Evolutionary conservation across 2,888 invertebrate genomes (phyloP).

Genomic region (Dichetophora obliterata): DNA sequence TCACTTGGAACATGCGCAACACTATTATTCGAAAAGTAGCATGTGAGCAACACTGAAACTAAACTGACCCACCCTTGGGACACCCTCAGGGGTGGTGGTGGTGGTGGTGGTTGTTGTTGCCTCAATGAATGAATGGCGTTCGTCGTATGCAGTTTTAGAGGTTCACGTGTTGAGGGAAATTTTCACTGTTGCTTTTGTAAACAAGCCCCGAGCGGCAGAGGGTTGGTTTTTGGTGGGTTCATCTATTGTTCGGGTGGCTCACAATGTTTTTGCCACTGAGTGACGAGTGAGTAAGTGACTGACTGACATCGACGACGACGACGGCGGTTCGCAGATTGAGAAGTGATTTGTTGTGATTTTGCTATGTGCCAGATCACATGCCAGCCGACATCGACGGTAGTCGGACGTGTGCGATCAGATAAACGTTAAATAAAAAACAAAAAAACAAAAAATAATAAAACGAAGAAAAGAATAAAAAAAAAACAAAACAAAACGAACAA

Average conservation of each 20-base stretch:
- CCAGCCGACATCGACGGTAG: constrained; percentile 66
- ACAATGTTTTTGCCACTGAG: background rate
- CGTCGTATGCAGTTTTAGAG: constrained; percentile 20
- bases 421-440: constrained; percentile 11
- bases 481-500: constrained; percentile 24
- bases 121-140: constrained; percentile 22
- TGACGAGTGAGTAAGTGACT: background rate
- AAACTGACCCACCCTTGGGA: constrained; percentile 13
- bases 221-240: constrained; percentile 52
- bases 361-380: constrained; percentile 67
- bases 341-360: constrained; percentile 66
- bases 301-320: background rate
- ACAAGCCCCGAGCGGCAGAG: constrained; percentile 40
- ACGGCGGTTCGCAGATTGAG: constrained; percentile 42
- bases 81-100: background rate
- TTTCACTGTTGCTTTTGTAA: constrained; percentile 40
- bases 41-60: constrained; percentile 8
- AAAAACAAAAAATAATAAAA: no score
- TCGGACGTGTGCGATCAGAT: constrained; percentile 57
- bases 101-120: constrained; percentile 9
- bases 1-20: constrained; percentile 64
- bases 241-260: background rate
- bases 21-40: background rate
- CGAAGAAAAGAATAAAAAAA: constrained; percentile 18
- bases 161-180: constrained; percentile 41